Evolutionary conservation across 2,797 vertebrate genomes (phyloP).

Genomic region (Danio aesculapii): DNA sequence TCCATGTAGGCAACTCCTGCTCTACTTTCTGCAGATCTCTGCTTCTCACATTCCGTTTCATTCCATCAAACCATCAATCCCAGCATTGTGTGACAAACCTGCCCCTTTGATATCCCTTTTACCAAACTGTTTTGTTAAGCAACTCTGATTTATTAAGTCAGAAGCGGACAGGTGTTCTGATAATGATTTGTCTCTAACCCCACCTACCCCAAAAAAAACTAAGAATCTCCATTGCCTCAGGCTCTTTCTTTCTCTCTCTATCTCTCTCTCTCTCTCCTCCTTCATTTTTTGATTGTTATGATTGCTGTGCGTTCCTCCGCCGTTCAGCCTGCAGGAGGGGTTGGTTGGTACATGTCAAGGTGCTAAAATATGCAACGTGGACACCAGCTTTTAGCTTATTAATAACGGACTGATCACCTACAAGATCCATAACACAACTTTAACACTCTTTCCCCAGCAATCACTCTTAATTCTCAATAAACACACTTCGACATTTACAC

Average conservation of each 20-base stretch:
- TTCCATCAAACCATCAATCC: slow-evolving; percentile 40
- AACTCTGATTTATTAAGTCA: slow-evolving; percentile 72
- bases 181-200: slow-evolving; percentile 74
- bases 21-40: slow-evolving; percentile 47
- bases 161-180: slow-evolving; percentile 74
- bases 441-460: neutral
- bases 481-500: neutral
- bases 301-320: slow-evolving; percentile 74
- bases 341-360: slow-evolving; percentile 81
- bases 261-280: slow-evolving; percentile 28
- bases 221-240: slow-evolving; percentile 51
- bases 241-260: slow-evolving; percentile 27
- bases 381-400: slow-evolving; percentile 60
- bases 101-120: slow-evolving; percentile 10
- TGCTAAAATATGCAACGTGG: slow-evolving; percentile 77
- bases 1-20: slow-evolving; percentile 44
- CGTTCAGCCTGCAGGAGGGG: slow-evolving; percentile 79
- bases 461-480: neutral
- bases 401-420: slow-evolving; percentile 36
- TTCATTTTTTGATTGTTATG: slow-evolving; percentile 71
- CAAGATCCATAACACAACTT: slow-evolving; percentile 14
- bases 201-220: slow-evolving; percentile 41
- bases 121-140: slow-evolving; percentile 38
- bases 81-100: slow-evolving; percentile 39
- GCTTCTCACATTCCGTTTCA: slow-evolving; percentile 43